Base-by-base conservation (phyloP, 2,797 vertebrate genomes). In the Denticeps clupeoides region DNA sequence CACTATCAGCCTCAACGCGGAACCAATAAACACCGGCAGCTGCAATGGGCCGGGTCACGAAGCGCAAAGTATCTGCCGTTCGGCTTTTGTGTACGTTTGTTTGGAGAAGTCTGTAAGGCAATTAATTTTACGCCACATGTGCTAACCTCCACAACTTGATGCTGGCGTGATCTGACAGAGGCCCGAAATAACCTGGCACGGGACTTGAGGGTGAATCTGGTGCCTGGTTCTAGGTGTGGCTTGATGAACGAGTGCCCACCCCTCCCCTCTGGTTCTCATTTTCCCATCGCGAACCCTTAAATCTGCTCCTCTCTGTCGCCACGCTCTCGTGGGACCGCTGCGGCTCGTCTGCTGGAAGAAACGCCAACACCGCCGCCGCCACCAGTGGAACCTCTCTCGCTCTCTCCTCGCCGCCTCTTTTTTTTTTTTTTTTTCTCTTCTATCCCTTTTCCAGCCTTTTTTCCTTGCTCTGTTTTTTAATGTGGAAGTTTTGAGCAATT, bases 401-500 rank as follows among this genome's bases (percentile, higher is more conserved):
- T 19, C 23, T 15, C 18, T 41, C 31, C 70, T 73, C 72, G 59
- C 65, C 73, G 62, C 59, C 28, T 24, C 29, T 35, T 25, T 41
- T 31, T 9, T n/a, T 5, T n/a, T 29, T 27, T 24, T 12, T 23
- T 27, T 13, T 15, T 11, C 23, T 56, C 62, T 66, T 60, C 66
- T 59, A 60, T 65, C 65, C 63, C 61, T 61, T 63, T 68, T 35
- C 16, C 27, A 66, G 45, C 24, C 49, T 47, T 46, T 59, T 55
- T 58, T 60, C 64, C 56, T 35, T 32, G 32, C 12, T 31, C 18
- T 16, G 19, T 15, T 76, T 60, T 84, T 81, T 82, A 77, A 83
- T 83, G 80, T 84, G 82, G 84, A 85, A 82, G 82, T 81, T 85
- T 73, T 82, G 79, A 85, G 82, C 80, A 77, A 77, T 82, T 77